phyloP scores from a whole-genome alignment of 2,113 vertebrate genomes.

The Lophius piscatorius region DNA sequence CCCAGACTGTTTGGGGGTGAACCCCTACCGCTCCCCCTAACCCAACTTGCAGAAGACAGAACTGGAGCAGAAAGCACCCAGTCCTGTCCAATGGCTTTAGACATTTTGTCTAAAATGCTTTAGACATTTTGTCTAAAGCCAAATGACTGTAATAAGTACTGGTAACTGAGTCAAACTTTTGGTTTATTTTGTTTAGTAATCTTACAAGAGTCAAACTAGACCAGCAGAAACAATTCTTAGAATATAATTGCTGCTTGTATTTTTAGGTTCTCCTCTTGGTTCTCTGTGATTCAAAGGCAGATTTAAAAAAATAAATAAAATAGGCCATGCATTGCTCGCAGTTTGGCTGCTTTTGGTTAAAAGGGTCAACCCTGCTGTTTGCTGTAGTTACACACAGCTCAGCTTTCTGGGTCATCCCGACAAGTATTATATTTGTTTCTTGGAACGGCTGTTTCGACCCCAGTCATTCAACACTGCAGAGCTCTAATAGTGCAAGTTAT shows the following conservation, averaged over 20 bases:
- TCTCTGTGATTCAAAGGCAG: slow-evolving; percentile 35
- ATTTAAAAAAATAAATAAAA: slow-evolving; percentile 53
- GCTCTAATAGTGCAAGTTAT: slow-evolving; percentile 7
- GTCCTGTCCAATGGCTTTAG: too few relatives aligned
- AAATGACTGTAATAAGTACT: slow-evolving; percentile 5
- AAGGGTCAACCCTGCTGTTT: slow-evolving; percentile 41
- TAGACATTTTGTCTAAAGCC: slow-evolving; percentile 7
- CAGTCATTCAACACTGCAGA: slow-evolving; percentile 28
- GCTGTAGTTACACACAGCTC: slow-evolving; percentile 16
- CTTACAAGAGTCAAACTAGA: neutral
- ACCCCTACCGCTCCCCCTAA: slow-evolving; percentile 35
- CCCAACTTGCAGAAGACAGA: slow-evolving; percentile 29
- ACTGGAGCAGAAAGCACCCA: slow-evolving; percentile 10
- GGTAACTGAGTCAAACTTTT: neutral
- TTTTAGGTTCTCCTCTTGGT: slow-evolving; percentile 10
- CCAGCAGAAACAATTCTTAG: neutral
- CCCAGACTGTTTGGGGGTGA: slow-evolving; percentile 46
- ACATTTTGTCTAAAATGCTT: too few relatives aligned
- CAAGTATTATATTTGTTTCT: slow-evolving; percentile 48
- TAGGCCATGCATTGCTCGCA: slow-evolving; percentile 30
- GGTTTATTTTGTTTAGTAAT: too few relatives aligned
- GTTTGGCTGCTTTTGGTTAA: slow-evolving; percentile 30
- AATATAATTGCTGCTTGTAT: neutral
- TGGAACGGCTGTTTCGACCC: neutral
- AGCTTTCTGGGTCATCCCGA: slow-evolving; percentile 59